These are phyloP conservation scores for Phengaris arion DNA, from an alignment of 2,888 invertebrate genomes.

Conservation along the genomic window DNA sequence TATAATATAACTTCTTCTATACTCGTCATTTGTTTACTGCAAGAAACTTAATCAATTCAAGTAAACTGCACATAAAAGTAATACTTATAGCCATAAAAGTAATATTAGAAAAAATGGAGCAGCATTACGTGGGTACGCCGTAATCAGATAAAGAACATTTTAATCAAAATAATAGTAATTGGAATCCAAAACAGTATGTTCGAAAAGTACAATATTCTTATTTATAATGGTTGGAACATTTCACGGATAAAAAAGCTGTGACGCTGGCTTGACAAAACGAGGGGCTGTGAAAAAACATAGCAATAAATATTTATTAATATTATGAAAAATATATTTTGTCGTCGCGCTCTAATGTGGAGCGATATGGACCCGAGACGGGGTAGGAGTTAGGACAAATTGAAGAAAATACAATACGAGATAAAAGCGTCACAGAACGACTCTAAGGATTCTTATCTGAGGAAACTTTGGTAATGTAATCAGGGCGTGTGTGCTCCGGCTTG, in stretches of 20 bases:
- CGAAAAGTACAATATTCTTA: background rate
- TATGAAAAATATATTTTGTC: conserved; percentile 19
- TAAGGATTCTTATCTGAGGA: conserved; percentile 22
- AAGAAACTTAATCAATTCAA: too few species aligned
- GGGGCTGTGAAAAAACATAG: conserved; percentile 5
- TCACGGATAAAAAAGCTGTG: conserved; percentile 15
- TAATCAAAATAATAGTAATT: background rate
- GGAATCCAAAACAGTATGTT: background rate
- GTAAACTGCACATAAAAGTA: too few species aligned
- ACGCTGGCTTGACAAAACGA: conserved; percentile 2
- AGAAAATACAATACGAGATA: conserved; percentile 27
- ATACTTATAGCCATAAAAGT: too few species aligned
- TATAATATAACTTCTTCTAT: too few species aligned
- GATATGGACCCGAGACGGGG: conserved; percentile 13
- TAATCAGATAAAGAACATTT: background rate
- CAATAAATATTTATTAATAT: conserved; percentile 25
- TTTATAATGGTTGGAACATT: background rate
- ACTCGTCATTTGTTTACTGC: too few species aligned
- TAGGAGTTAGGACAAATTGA: conserved; percentile 23
- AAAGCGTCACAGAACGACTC: conserved; percentile 26
- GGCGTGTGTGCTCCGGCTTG: conserved; percentile 14
- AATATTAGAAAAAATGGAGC: background rate
- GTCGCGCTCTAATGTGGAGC: background rate
- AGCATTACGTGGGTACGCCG: background rate
- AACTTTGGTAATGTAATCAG: conserved; percentile 27